Evolutionary conservation across 2,888 invertebrate genomes (phyloP).

Genomic region (Hypolimnas misippus): DNA sequence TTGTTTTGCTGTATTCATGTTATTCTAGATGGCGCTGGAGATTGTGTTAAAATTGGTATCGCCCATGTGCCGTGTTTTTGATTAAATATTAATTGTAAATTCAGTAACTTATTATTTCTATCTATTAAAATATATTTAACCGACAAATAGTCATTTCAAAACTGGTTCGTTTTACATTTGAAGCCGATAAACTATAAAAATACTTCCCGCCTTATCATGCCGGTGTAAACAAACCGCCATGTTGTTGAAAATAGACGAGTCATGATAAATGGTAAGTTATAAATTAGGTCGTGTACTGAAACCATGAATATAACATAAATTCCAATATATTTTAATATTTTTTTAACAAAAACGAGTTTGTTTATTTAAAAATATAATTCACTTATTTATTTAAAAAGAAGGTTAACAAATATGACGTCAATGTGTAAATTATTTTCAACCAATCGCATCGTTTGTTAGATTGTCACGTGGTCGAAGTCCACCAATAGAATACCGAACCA

Average conservation of each 20-base stretch:
- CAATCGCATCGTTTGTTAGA: constrained; percentile 66
- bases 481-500: constrained; percentile 78
- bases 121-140: constrained; percentile 64
- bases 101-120: constrained; percentile 52
- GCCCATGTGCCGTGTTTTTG: constrained; percentile 66
- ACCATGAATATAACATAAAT: constrained; percentile 9
- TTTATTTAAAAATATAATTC: constrained; percentile 5
- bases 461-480: constrained; percentile 79
- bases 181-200: constrained; percentile 48
- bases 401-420: constrained; percentile 61
- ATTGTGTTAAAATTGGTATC: constrained; percentile 62
- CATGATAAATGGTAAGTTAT: constrained; percentile 60
- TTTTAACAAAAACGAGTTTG: not conserved
- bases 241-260: constrained; percentile 70
- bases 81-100: constrained; percentile 47
- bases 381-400: constrained; percentile 45
- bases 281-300: constrained; percentile 35
- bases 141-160: constrained; percentile 55
- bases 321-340: constrained; percentile 5
- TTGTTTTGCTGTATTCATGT: constrained; percentile 28
- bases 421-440: constrained; percentile 50
- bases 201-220: constrained; percentile 81
- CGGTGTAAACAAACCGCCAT: constrained; percentile 85
- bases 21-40: constrained; percentile 61
- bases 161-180: constrained; percentile 34